Base-by-base conservation (phyloP, 2,797 vertebrate species). In the Stomatorhinus walkeri region DNA sequence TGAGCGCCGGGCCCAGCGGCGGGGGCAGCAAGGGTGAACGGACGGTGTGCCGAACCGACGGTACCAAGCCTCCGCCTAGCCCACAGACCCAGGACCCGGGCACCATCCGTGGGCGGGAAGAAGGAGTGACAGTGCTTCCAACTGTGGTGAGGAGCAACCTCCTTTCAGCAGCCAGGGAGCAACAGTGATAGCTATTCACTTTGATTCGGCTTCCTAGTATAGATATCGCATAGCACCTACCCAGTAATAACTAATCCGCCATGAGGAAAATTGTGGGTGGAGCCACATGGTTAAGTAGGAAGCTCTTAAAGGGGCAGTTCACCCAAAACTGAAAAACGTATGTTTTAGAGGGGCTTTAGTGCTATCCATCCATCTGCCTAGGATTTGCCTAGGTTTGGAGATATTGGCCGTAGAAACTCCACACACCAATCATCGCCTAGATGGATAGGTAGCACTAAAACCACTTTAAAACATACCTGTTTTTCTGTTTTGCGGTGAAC, bases 1-100 rank as follows among this genome's bases (percentile, higher is more conserved):
- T 94, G 88, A 96, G 94, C 92, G 91, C 93, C 0, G 93, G 95
- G 87, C 83, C 90, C 89, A 89, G 92, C 10, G 91, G 92, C 88
- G 93, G 90, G 87, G 89, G 88, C 52, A 90, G 92, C 89, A 94
- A 93, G 89, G 89, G 76, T 0, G 95, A 96, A 86, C 94, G 95
- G 87, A 95, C 93, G 91, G 91, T 91, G 88, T 92, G 89, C 90
- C 93, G 91, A 88, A 90, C 92, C 61, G 94, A 94, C 2, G 79
- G 89, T n/a, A 49, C 43, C 46, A 94, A 90, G 89, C 92, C 89
- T 54, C 51, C 91, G 88, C 40, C 89, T 46, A 51, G 93, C 91
- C 89, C 81, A 83, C 93, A 90, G 88, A 91, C 85, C 28, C 92
- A 93, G 87, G 68, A 90, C 89, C 92, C 92, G 89, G 94, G 88